Percentiles rank a stretch among this genome's conserved stretches.
These are phyloP conservation scores for Apodemia duryi DNA, from an alignment of 2,888 invertebrate genomes.

Conservation along the genomic window DNA sequence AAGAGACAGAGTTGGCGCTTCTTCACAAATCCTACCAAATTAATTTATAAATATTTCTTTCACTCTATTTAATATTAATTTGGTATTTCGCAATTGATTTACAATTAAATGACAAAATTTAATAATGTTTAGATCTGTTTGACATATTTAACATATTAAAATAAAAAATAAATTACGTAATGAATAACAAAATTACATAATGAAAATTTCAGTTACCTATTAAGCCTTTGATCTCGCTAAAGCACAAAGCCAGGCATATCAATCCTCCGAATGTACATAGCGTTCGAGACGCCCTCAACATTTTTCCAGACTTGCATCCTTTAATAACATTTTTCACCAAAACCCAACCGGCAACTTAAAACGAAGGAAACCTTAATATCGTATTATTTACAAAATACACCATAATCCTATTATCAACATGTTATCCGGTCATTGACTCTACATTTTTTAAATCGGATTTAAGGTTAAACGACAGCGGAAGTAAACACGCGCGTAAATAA, in stretches of 20 bases:
- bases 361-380: conserved; percentile 39
- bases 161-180: too few species aligned
- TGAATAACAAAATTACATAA: not conserved
- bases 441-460: conserved; percentile 62
- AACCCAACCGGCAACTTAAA: conserved; percentile 38
- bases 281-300: conserved; percentile 60
- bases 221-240: conserved; percentile 54
- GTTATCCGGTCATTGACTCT: conserved; percentile 52
- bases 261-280: conserved; percentile 60
- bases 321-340: conserved; percentile 54
- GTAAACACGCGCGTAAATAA: conserved; percentile 49
- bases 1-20: too few species aligned
- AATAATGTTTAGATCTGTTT: too few species aligned
- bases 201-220: conserved; percentile 50
- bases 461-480: conserved; percentile 53
- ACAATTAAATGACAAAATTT: too few species aligned
- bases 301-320: conserved; percentile 69
- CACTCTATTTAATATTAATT: too few species aligned
- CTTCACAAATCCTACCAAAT: too few species aligned
- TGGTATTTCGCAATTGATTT: too few species aligned
- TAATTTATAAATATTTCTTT: too few species aligned
- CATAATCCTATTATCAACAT: conserved; percentile 37
- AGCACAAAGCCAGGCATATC: conserved; percentile 49
- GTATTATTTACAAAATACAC: conserved; percentile 43
- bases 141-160: too few species aligned